Evolutionary conservation across 2,113 vertebrate genomes (phyloP).

Genomic region (Burhinus oedicnemus): DNA sequence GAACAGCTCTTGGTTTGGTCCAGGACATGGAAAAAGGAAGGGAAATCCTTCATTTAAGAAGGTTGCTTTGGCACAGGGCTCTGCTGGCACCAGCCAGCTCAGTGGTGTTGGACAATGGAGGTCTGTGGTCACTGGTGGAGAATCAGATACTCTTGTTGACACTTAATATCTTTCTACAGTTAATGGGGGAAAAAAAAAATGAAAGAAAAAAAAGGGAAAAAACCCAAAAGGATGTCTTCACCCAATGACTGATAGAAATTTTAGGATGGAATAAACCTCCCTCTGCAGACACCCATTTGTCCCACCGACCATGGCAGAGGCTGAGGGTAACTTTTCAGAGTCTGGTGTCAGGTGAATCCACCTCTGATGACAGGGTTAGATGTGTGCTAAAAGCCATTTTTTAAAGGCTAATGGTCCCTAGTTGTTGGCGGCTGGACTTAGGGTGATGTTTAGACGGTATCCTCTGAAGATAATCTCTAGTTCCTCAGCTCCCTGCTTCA

Average conservation of each 20-base stretch:
- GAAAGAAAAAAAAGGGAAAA: too few relatives aligned
- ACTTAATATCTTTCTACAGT: neutral
- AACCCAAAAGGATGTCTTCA: neutral
- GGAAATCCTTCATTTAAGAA: neutral
- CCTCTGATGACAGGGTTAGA: neutral
- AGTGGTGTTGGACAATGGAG: neutral
- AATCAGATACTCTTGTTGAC: neutral
- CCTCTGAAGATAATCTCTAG: neutral
- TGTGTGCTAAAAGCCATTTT: fast-evolving
- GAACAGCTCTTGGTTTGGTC: neutral
- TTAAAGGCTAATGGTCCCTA: neutral
- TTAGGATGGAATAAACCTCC: neutral
- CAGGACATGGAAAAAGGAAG: neutral
- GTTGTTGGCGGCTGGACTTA: neutral
- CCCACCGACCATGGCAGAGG: neutral
- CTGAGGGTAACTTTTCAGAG: neutral
- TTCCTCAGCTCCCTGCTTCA: neutral
- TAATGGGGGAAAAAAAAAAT: neutral
- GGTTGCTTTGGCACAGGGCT: neutral
- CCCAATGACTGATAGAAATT: neutral
- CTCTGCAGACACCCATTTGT: neutral
- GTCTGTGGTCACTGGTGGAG: neutral
- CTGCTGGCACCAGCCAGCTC: fast-evolving
- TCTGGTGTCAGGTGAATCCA: neutral
- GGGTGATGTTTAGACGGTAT: neutral